phyloP scores from a whole-genome alignment of 2,113 vertebrate species.

The Zosterops pallidus region DNA sequence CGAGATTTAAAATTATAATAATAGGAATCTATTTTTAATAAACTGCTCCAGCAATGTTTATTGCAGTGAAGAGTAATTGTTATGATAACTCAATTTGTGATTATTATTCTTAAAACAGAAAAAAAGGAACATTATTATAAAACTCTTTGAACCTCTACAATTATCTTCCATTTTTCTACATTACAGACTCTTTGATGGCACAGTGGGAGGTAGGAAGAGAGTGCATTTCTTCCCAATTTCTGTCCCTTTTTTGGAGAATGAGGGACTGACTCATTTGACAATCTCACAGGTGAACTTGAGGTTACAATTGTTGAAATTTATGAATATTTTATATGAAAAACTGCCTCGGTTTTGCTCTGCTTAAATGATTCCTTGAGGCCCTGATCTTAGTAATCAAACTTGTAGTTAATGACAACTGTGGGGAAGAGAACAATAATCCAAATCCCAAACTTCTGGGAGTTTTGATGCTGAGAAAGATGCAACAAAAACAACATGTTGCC shows the following conservation, averaged over 20 bases:
- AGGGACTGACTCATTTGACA: background rate
- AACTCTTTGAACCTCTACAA: conserved; percentile 5
- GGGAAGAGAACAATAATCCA: background rate
- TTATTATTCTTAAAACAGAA: conserved; percentile 31
- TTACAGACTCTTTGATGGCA: background rate
- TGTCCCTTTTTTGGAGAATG: background rate
- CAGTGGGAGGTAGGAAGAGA: background rate
- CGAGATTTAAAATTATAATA: conserved; percentile 55
- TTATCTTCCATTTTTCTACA: background rate
- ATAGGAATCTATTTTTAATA: conserved; percentile 48
- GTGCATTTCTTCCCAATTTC: background rate
- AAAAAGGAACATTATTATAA: background rate
- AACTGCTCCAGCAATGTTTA: conserved; percentile 27
- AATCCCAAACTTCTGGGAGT: background rate
- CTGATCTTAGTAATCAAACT: background rate
- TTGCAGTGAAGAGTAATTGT: conserved; percentile 36
- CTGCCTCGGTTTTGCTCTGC: background rate
- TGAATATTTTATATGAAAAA: background rate
- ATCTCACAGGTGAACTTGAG: background rate
- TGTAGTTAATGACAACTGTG: background rate
- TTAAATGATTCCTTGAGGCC: background rate
- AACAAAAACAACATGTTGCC: background rate
- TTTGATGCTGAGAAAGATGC: background rate
- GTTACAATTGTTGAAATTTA: background rate
- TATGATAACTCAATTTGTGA: conserved; percentile 42